Conservation (phyloP, 2,888 invertebrate genomes). For the Orthonychiurus folsomi region DNA sequence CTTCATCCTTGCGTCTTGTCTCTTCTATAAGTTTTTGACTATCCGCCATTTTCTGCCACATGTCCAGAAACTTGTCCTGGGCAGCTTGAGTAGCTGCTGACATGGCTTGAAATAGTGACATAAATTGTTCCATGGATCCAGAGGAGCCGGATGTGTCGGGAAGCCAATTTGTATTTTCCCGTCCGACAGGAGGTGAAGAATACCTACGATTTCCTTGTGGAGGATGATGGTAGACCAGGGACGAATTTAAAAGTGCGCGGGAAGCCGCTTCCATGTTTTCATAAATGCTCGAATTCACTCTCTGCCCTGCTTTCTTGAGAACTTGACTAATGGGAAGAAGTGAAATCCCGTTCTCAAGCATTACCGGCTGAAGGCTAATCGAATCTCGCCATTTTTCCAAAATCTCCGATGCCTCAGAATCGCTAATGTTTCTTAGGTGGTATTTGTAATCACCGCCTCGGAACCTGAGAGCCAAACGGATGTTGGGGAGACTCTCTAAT, state of each 20-base stretch:
- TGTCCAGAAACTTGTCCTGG: background rate
- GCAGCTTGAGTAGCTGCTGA: background rate
- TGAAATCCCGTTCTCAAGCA: background rate
- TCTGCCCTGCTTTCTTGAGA: background rate
- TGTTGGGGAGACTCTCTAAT: background rate
- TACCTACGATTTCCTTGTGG: background rate
- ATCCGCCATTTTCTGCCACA: background rate
- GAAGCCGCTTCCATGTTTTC: background rate
- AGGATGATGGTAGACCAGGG: background rate
- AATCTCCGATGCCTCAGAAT: background rate
- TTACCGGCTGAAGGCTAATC: background rate
- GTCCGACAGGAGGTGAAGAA: background rate
- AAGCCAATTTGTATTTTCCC: background rate
- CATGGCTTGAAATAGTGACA: background rate
- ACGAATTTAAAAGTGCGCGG: background rate
- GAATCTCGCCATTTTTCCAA: constrained; percentile 19
- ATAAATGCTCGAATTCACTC: background rate
- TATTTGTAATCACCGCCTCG: constrained; percentile 4
- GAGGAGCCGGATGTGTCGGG: background rate
- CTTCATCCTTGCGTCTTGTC: background rate
- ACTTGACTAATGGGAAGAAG: constrained; percentile 3
- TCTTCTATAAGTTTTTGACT: background rate
- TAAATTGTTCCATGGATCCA: background rate
- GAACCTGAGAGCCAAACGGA: background rate
- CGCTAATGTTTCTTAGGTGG: background rate